phyloP scores from a whole-genome alignment of 2,888 invertebrate genomes.

The Philopedon plagiatum region DNA sequence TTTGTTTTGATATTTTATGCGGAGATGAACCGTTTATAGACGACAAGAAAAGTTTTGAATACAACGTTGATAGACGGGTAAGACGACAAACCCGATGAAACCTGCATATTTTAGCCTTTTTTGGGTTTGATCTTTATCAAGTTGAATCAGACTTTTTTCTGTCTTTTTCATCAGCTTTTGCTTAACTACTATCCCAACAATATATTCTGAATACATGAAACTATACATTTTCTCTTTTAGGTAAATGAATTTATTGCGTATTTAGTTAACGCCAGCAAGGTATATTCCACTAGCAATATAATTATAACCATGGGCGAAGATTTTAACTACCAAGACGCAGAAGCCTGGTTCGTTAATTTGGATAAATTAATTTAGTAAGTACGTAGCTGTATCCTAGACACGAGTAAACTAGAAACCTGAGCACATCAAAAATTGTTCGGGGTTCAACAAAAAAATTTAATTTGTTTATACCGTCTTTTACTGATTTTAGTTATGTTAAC shows the following conservation, averaged over 20 bases:
- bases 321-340: conserved; percentile 86
- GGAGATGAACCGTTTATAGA: conserved; percentile 89
- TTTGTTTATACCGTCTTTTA: not conserved
- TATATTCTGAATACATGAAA: too few species aligned
- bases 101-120: too few species aligned
- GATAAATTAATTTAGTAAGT: conserved; percentile 87
- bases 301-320: conserved; percentile 94
- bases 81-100: too few species aligned
- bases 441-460: too few species aligned
- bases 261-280: conserved; percentile 70
- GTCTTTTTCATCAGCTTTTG: too few species aligned
- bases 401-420: not conserved
- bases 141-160: too few species aligned
- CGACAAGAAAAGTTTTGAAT: conserved; percentile 83
- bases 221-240: conserved; percentile 64
- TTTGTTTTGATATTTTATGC: conserved; percentile 94
- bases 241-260: conserved; percentile 74
- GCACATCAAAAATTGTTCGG: too few species aligned
- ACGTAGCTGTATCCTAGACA: not conserved
- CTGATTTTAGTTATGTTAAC: conserved; percentile 52
- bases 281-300: conserved; percentile 80
- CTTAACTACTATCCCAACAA: too few species aligned
- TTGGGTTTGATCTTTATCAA: too few species aligned
- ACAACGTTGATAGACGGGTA: conserved; percentile 85
- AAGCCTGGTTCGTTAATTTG: conserved; percentile 86